Evolutionary conservation across 2,888 invertebrate species (phyloP).

Genomic region (Polyommatus iphigenia): DNA sequence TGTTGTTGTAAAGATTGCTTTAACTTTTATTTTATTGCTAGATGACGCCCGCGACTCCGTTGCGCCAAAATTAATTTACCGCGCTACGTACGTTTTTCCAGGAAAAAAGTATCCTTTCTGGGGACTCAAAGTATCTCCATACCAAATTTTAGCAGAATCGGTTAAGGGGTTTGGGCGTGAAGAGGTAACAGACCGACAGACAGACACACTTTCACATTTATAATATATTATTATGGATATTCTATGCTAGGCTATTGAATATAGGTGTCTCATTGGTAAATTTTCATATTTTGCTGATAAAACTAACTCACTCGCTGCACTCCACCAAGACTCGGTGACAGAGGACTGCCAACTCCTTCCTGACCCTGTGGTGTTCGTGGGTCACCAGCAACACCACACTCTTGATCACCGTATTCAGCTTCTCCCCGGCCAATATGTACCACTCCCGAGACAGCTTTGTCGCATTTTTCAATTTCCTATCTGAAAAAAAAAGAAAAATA

Average conservation of each 20-base stretch:
- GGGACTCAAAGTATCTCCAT: no score
- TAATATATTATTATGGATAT: background rate
- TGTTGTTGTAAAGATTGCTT: background rate
- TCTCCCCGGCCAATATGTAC: slow-evolving; percentile 80
- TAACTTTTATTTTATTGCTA: background rate
- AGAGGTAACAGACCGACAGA: no score
- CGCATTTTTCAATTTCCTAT: slow-evolving; percentile 51
- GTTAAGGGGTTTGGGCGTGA: no score
- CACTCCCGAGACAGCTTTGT: slow-evolving; percentile 74
- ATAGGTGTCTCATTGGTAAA: no score
- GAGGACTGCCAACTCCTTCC: slow-evolving; percentile 81
- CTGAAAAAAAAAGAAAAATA: slow-evolving; percentile 33
- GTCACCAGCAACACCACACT: slow-evolving; percentile 77
- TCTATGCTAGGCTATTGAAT: no score
- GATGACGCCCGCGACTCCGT: no score
- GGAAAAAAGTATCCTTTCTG: no score
- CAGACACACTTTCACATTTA: background rate
- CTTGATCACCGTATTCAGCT: slow-evolving; percentile 73
- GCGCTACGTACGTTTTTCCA: no score
- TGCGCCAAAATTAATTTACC: no score
- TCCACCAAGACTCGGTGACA: slow-evolving; percentile 79
- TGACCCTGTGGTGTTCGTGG: slow-evolving; percentile 82
- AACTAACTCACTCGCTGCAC: slow-evolving; percentile 76
- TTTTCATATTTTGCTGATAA: no score
- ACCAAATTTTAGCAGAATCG: no score